Evolutionary conservation across 1,140 invertebrate species (phyloP), one percentile per base, ranked within the genome.

Genomic region (Drosophila santomea): DNA sequence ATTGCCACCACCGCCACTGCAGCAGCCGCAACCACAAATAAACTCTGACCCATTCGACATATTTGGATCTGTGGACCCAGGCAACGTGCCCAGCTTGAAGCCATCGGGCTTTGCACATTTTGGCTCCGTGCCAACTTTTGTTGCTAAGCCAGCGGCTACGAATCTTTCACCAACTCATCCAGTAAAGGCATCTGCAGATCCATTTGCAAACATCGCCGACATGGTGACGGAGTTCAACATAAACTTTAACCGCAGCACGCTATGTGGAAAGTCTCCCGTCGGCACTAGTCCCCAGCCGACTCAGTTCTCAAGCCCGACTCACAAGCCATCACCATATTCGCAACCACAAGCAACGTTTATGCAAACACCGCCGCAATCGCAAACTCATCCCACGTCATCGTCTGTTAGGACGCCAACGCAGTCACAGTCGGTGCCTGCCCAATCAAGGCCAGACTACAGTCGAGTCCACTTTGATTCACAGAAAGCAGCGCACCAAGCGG

Each of bases 381-480:
- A 51, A 11, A 20, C 60, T 2, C 69, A 69, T 36, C 52, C 67
- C 1, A 73, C 58, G 54, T 73, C 58, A 51, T 23, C 57, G 5
- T 74, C 68, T 51, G 44, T 23, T 17, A 74, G 74, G 56, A 56
- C 51, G 12, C 64, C 36, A 28, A 45, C 54, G 20, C 60, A 35
- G 32, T 56, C 66, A 7, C 71, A 59, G 36, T n/a, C 71, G 5
- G 14, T 28, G 8, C 7, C 50, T n/a, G 39, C 58, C 36, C 74
- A 63, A 17, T 48, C 69, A 17, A 81, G 86, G 14, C 93, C 94
- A 1, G 94, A 95, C 83, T 95, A 95, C 88, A 96, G 94, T 85
- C 93, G 96, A 62, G 93, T 94, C 14, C 94, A 96, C 81, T 96
- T 97, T 82, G 95, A 96, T 57, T 52, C 80, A 7, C 68, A 81